Percentiles rank a stretch among this genome's conserved stretches.
These are phyloP conservation scores for Junco hyemalis DNA, from an alignment of 2,113 vertebrate species.

Conservation along the genomic window DNA sequence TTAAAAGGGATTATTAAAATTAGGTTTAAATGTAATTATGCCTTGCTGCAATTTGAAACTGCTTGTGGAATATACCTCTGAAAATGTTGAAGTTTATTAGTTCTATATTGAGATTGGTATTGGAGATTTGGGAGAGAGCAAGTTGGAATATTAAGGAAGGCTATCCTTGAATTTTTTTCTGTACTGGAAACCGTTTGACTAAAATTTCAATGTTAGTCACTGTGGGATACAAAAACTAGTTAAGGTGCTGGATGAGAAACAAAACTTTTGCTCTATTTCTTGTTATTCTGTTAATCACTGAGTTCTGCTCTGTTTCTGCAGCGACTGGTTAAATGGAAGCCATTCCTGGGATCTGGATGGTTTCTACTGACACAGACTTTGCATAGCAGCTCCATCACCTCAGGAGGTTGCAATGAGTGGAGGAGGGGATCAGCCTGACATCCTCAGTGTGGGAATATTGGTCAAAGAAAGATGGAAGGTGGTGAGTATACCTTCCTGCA, in stretches of 20 bases:
- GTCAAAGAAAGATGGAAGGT: constrained; percentile 99
- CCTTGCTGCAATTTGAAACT: background rate
- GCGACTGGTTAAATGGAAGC: constrained; percentile 81
- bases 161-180: background rate
- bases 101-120: background rate
- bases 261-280: background rate
- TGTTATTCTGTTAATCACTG: background rate
- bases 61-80: background rate
- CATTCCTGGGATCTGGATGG: constrained; percentile 69
- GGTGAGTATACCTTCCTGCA: constrained; percentile 77
- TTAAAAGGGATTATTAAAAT: background rate
- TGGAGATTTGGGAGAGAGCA: background rate
- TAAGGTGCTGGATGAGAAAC: background rate
- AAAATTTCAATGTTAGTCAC: rapidly evolving
- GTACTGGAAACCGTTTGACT: background rate
- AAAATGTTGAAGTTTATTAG: background rate
- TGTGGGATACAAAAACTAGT: background rate
- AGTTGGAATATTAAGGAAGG: background rate
- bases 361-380: constrained; percentile 56
- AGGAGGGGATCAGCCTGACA: constrained; percentile 92
- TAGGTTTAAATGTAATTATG: background rate
- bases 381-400: constrained; percentile 66
- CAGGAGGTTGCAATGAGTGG: constrained; percentile 89
- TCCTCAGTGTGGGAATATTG: constrained; percentile 90
- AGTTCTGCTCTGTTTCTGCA: constrained; percentile 55